Base-by-base conservation (phyloP, 2,113 vertebrate genomes). In the Sceloporus undulatus region DNA sequence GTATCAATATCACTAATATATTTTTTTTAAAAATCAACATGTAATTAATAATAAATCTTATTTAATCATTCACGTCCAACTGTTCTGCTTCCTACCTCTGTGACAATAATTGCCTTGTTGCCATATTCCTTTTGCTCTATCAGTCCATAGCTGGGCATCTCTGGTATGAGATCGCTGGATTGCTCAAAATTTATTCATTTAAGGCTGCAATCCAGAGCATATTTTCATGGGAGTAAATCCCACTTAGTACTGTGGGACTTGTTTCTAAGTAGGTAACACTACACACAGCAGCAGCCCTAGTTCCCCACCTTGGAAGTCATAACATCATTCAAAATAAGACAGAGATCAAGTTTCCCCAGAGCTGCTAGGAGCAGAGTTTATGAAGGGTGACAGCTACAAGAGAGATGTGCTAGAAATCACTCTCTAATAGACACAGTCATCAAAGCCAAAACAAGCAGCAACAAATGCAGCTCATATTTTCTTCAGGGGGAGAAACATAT, bases 391-490 rank as follows among this genome's bases (percentile, higher is more conserved):
- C 74, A 92, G 89, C 85, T 87, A 84, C 70, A 40, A 83, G 48
- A 76, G 86, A n/a, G 86, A 94, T 62, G 65, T 18, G 73, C 79
- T 74, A 82, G 87, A 88, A 93, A 94, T 92, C 90, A 88, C 89
- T 88, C 79, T 78, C 88, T 93, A 87, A 92, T 4, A 83, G 88
- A 88, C 68, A 65, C 40, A 1, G 85, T 34, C 89, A 65, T 76
- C 89, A 92, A 56, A 84, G 88, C 86, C 86, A 91, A 94, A 89
- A 90, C 83, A 93, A 91, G 88, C 73, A n/a, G 84, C 87, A 85
- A 87, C 86, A 74, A 27, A 90, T 34, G 83, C 0, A 48, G 80
- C 38, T 85, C 0, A 0, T 75, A 90, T 89, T 91, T 88, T 91
- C 83, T 79, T 70, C 85, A 73, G 38, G 65, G 59, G 80, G 88